Evolutionary conservation across 2,888 invertebrate species (phyloP), one percentile per base, ranked within the genome.

Genomic region (Synergus itoensis): DNA sequence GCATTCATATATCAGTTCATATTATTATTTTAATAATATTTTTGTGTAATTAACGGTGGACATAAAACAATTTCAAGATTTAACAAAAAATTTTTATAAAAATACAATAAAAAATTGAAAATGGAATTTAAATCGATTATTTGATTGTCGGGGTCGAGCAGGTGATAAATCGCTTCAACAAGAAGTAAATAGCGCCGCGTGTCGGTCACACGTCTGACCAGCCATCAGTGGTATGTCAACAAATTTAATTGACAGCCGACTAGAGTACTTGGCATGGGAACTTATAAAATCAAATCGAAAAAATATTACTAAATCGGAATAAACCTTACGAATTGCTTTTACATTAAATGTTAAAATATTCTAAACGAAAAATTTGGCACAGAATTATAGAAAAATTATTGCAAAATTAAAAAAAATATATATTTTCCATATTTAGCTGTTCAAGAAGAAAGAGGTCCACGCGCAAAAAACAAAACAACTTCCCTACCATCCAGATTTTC

Each of bases 391-490:
- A 11, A 21, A 57, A 28, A 8, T 28, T 36, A 36, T n/a, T 16
- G 1, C 36, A 36, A 36, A 36, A 36, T 36, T 5, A 4, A 4
- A 36, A 9, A 41, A 5, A n/a, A 12, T 12, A 1, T 12, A 1
- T 41, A n/a, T 1, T 45, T 8, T 36, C 36, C 1, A 16, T 11
- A 77, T 81, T 65, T 87, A 96, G 97, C 97, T 21, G 97, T 97
- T 0, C 97, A 97, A 92, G 96, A 96, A 90, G 97, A 97, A 91
- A 93, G 97, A 78, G 97, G 97, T 0, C 97, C 97, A 0, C 93
- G 97, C 79, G 94, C 94, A n/a, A 87, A 90, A 86, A 92, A 67
- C 89, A 92, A 89, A 81, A 43, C 79, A 41, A 62, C 76, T 67
- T 63, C 45, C 7, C 12, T 21, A 11, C 57, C 43, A 60, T 65